A percentile compares a stretch with the other conserved stretches of the same genome.
Conservation (phyloP, 2,888 invertebrate genomes). For the Rhorus exstirpatorius region DNA sequence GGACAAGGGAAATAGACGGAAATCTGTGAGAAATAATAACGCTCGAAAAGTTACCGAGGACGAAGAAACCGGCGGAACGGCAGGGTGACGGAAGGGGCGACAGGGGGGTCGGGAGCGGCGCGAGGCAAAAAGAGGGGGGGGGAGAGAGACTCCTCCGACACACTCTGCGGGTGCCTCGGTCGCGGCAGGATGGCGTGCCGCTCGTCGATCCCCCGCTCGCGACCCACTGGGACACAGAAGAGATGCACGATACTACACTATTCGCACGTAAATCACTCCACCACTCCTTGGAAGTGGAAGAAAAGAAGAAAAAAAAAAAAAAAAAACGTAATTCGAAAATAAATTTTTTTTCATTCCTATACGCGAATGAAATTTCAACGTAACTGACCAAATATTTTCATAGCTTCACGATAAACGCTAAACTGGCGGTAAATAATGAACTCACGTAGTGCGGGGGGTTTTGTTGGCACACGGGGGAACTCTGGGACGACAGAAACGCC, state of each 20-base stretch:
- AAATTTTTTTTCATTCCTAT: neutral
- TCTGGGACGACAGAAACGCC: conserved; percentile 81
- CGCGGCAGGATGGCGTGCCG: conserved; percentile 83
- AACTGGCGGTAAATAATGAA: conserved; percentile 60
- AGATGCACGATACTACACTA: conserved; percentile 66
- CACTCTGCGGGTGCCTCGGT: conserved; percentile 72
- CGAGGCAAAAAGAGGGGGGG: conserved; percentile 14
- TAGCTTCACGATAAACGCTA: conserved; percentile 4
- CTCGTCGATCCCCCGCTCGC: conserved; percentile 73
- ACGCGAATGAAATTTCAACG: conserved; percentile 13
- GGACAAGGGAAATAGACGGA: conserved; percentile 18
- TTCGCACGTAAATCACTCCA: conserved; percentile 70
- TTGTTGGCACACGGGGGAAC: conserved; percentile 71
- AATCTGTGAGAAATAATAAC: conserved; percentile 35
- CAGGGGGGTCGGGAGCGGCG: conserved; percentile 36
- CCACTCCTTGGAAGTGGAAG: conserved; percentile 64
- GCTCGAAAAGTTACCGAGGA: conserved; percentile 55
- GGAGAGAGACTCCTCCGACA: conserved; percentile 61
- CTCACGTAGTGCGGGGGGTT: conserved; percentile 49
- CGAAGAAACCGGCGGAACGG: conserved; percentile 40
- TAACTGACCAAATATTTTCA: neutral
- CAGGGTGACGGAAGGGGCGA: conserved; percentile 53
- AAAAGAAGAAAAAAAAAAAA: conserved; percentile 25
- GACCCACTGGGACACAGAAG: conserved; percentile 68
- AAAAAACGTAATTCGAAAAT: conserved; percentile 9